Base-by-base conservation (phyloP, 2,888 invertebrate species). In the Amitus sp. region DNA sequence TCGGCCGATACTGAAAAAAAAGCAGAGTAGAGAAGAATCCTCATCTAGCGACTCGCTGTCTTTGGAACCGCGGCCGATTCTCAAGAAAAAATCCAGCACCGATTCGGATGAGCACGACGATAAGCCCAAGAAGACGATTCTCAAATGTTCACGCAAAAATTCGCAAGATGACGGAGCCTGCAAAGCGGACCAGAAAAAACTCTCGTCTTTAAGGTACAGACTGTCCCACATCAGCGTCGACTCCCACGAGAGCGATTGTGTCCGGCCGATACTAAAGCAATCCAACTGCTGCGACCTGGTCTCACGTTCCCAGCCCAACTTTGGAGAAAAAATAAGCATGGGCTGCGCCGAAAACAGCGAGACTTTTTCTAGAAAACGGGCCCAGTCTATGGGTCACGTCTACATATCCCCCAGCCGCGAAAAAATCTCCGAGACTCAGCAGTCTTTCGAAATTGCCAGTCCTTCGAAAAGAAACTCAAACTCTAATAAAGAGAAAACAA, bases 21-120 rank as follows among this genome's bases (percentile, higher is more conserved):
- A 93, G 77, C 90, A 90, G 73, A 88, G 89, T 72, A 87, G 89
- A 3, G 90, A 91, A 74, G 90, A 91, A 75, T 73, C 76, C 0
- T 72, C 73, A 2, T 75, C 75, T 4, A 75, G 73, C 48, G 80
- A 79, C 55, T 72, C 72, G 17, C 71, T 74, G 2, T 78, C 74
- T 1, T 53, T 74, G 19, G 80, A 79, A 43, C 84, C 84, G 1
- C 79, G 83, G 80, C 94, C 95, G 2, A 95, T 95, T 73, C 80
- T 95, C 33, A 95, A 95, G 83, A 95, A 95, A 84, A 94, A 95
- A 79, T 90, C 90, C 0, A 90, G 89, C 64, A 88, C 89, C 0
- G 91, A 91, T 73, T 89, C 89, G 42, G 90, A 90, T 65, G 91
- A 92, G 70, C 86, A 87, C 72, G 90, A 89, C 45, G 92, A 90